Percentiles rank a stretch among this genome's conserved stretches.
phyloP scores from a whole-genome alignment of 92 coral and sea anemone genomes.

The Anthopleura xanthogrammica region DNA sequence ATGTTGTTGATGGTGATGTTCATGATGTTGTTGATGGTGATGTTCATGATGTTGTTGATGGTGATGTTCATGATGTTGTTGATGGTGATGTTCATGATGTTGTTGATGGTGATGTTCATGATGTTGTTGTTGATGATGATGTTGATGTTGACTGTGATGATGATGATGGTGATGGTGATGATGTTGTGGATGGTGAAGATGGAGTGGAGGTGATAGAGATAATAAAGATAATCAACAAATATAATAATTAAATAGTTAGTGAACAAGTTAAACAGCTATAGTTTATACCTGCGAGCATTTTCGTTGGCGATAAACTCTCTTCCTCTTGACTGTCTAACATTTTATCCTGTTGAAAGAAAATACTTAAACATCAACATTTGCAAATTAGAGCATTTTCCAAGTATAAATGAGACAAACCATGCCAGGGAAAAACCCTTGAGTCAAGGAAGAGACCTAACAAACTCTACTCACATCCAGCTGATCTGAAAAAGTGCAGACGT shows the following conservation, averaged over 20 bases:
- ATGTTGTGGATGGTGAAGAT: no score
- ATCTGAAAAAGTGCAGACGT: no score
- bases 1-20: neutral
- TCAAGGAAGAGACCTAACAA: no score
- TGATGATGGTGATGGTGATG: neutral
- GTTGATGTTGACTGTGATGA: neutral
- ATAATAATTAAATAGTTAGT: no score
- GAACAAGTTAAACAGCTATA: neutral
- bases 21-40: no score
- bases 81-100: no score
- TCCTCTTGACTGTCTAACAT: constrained; percentile 72
- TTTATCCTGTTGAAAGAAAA: constrained; percentile 61
- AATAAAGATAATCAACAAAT: neutral
- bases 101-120: no score
- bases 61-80: no score
- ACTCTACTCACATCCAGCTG: no score
- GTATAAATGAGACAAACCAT: no score
- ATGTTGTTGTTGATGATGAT: neutral
- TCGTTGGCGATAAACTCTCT: constrained; percentile 33
- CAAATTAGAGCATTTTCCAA: neutral
- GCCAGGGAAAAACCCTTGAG: no score
- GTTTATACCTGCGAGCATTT: constrained; percentile 37
- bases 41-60: no score
- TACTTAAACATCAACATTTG: neutral
- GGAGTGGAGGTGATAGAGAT: neutral